phyloP scores from a whole-genome alignment of 2,797 vertebrate species.

The Chelon auratus region DNA sequence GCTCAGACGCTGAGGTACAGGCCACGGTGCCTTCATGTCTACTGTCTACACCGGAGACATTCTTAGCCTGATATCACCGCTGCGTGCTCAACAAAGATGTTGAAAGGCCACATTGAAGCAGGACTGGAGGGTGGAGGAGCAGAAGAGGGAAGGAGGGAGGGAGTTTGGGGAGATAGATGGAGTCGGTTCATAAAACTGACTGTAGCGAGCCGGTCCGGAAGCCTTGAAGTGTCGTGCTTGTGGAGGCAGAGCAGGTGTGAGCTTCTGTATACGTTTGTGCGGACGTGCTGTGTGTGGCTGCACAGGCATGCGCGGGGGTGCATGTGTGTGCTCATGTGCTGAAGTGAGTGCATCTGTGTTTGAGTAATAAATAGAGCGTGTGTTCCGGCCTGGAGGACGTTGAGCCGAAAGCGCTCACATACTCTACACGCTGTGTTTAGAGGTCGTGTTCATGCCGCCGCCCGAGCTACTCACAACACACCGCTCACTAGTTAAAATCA shows the following conservation, averaged over 20 bases:
- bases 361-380: conserved; percentile 62
- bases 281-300: conserved; percentile 31
- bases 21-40: conserved; percentile 79
- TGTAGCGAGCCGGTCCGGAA: conserved; percentile 50
- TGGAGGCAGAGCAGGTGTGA: conserved; percentile 71
- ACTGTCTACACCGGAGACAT: conserved; percentile 75
- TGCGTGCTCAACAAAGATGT: conserved; percentile 74
- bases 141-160: neutral
- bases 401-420: conserved; percentile 19
- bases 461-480: conserved; percentile 21
- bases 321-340: conserved; percentile 33
- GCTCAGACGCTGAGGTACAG: conserved; percentile 71
- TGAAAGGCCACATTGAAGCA: conserved; percentile 78
- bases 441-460: conserved; percentile 1
- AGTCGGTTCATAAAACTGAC: conserved; percentile 45
- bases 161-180: conserved; percentile 29
- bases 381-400: conserved; percentile 41
- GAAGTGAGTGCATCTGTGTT: conserved; percentile 59
- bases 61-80: conserved; percentile 76
- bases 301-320: conserved; percentile 33
- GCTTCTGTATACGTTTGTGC: conserved; percentile 35
- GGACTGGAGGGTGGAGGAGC: conserved; percentile 20
- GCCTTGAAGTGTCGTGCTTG: conserved; percentile 54
- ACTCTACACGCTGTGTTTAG: conserved; percentile 31
- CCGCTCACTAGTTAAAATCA: conserved; percentile 26